Evolutionary conservation across 2,113 vertebrate species (phyloP), one percentile per base, ranked within the genome.

Genomic region (Merops nubicus): DNA sequence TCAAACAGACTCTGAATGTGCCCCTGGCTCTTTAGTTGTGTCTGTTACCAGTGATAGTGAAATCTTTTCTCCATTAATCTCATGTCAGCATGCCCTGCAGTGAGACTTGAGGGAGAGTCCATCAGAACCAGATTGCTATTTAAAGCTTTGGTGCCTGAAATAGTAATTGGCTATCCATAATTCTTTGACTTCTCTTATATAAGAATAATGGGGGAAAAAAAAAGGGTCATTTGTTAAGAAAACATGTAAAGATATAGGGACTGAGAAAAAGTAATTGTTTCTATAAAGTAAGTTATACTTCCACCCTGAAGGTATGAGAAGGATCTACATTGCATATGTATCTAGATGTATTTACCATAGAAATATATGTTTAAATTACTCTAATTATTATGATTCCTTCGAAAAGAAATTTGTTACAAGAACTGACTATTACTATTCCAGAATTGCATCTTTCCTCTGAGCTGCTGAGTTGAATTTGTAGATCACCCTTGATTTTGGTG

Each of bases 61-160:
- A 88, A 63, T 94, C 48, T 26, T 88, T 81, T 72, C 77, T 91
- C 56, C 43, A 8, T 81, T 96, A 77, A 88, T 93, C 80, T 97
- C 18, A 22, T 42, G 81, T 70, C 73, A 80, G 14, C 48, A 60
- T 72, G 68, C 51, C 79, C 89, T 96, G 73, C 48, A 88, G 86
- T 82, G 45, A 64, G 59, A 42, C 29, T 91, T 89, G 43, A 22
- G 48, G 72, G 22, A 87, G 33, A 72, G 15, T 25, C 38, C 22
- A 53, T 75, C 21, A 88, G 72, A 88, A 82, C 12, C 33, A 81
- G 26, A 74, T 60, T 85, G 50, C 26, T 56, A 78, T 77, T 78
- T 84, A 74, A 47, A 73, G 63, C 64, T 95, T 92, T 12, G 1
- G 77, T 88, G 73, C 48, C 90, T 57, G 2, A 88, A 94, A 94